Conservation (phyloP, 1,140 invertebrate genomes). For the Agrypnia vestita region DNA sequence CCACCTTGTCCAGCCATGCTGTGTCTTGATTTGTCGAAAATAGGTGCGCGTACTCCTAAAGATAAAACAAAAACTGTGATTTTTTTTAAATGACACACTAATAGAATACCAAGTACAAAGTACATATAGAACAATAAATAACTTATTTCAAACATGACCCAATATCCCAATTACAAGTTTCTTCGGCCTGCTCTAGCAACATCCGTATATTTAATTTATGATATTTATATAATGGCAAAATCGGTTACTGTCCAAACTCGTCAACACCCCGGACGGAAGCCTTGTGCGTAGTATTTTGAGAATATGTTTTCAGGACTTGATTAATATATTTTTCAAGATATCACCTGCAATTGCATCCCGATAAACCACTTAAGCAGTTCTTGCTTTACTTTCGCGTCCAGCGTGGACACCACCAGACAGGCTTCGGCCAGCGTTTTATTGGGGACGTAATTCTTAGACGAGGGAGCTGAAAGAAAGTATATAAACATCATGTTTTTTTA, state of each 20-base stretch:
- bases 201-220: too few relatives aligned
- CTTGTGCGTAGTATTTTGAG: too few relatives aligned
- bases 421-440: slow-evolving; percentile 88
- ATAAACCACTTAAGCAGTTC: slow-evolving; percentile 96
- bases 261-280: too few relatives aligned
- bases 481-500: too few relatives aligned
- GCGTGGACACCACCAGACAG: slow-evolving; percentile 92
- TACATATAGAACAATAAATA: too few relatives aligned
- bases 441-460: slow-evolving; percentile 79
- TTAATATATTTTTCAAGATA: neutral
- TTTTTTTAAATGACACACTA: too few relatives aligned
- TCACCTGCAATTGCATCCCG: slow-evolving; percentile 73
- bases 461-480: slow-evolving; percentile 53
- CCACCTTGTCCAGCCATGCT: slow-evolving; percentile 97
- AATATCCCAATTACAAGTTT: too few relatives aligned
- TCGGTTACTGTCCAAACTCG: too few relatives aligned
- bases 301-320: neutral
- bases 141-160: too few relatives aligned
- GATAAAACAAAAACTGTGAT: slow-evolving; percentile 27
- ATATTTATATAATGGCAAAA: too few relatives aligned
- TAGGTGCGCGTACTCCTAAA: slow-evolving; percentile 94
- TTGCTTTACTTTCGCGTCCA: slow-evolving; percentile 92
- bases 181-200: too few relatives aligned
- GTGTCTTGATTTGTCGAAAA: slow-evolving; percentile 96
- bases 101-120: too few relatives aligned